Percentiles rank a stretch among this genome's conserved stretches.
Evolutionary conservation across 2,888 invertebrate species (phyloP).

Genomic region (Blastobasis lacticolella): DNA sequence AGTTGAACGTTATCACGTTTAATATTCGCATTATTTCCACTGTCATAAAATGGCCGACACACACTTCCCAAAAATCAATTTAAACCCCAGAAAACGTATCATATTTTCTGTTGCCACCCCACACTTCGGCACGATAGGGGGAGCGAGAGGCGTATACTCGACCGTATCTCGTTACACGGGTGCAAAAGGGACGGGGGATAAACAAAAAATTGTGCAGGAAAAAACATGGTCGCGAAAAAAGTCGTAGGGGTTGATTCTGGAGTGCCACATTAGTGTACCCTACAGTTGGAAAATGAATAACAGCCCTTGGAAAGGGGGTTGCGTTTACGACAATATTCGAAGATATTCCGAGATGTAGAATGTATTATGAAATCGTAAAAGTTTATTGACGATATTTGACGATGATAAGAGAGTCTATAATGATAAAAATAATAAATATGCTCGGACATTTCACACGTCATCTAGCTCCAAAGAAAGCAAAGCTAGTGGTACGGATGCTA

Average conservation of each 20-base stretch:
- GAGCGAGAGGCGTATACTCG: slow-evolving; percentile 26
- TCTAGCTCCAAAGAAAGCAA: too few species aligned
- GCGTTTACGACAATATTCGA: slow-evolving; percentile 53
- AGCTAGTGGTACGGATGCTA: too few species aligned
- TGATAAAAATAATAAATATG: too few species aligned
- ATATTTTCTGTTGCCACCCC: slow-evolving; percentile 68
- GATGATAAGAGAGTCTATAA: too few species aligned
- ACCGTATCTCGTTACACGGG: too few species aligned
- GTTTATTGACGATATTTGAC: too few species aligned
- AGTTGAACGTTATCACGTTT: too few species aligned
- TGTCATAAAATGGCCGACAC: slow-evolving; percentile 60
- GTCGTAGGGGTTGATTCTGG: slow-evolving; percentile 62
- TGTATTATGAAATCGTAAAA: too few species aligned
- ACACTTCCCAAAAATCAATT: slow-evolving; percentile 69
- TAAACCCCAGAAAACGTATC: slow-evolving; percentile 68
- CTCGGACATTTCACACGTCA: too few species aligned
- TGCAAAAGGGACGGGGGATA: slow-evolving; percentile 31
- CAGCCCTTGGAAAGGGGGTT: slow-evolving; percentile 34
- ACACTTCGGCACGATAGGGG: slow-evolving; percentile 45
- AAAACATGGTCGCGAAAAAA: slow-evolving; percentile 69
- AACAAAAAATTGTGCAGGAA: slow-evolving; percentile 63
- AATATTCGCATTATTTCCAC: slow-evolving; percentile 11
- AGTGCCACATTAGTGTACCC: slow-evolving; percentile 67
- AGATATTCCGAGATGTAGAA: slow-evolving; percentile 40
- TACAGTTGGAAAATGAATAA: slow-evolving; percentile 64